These are phyloP conservation scores for Battus philenor DNA, from an alignment of 1,140 invertebrate genomes.

Conservation along the genomic window DNA sequence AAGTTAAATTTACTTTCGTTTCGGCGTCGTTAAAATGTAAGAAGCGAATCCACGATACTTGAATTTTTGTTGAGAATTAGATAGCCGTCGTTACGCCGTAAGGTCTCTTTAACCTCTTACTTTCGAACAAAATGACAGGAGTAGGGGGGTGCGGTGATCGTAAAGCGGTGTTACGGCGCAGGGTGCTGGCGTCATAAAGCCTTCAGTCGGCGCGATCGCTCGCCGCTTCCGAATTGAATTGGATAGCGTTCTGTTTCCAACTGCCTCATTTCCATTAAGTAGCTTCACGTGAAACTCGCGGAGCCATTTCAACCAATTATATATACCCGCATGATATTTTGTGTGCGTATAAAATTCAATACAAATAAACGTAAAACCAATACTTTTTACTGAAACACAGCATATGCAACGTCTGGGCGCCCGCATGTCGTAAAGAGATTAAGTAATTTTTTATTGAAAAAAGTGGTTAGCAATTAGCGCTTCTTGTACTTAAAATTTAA, in stretches of 20 bases:
- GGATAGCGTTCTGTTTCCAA: constrained; percentile 17
- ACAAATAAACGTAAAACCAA: constrained; percentile 14
- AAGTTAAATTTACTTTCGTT: constrained; percentile 13
- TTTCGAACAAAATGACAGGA: constrained; percentile 45
- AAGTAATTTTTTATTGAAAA: constrained; percentile 11
- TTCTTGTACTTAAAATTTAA: neutral
- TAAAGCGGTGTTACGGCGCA: constrained; percentile 45
- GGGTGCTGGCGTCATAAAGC: constrained; percentile 51
- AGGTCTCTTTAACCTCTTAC: constrained; percentile 33
- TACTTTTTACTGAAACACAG: too few species aligned
- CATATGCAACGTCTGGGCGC: constrained; percentile 6
- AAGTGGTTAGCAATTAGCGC: constrained; percentile 8
- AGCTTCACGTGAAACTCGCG: constrained; percentile 9
- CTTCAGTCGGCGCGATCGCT: constrained; percentile 28
- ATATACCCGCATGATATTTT: constrained; percentile 12
- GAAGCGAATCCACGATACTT: constrained; percentile 19
- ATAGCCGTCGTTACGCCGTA: constrained; percentile 24
- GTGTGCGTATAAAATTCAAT: constrained; percentile 6
- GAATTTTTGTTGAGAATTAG: constrained; percentile 25
- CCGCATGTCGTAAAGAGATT: constrained; percentile 17
- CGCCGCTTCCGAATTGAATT: constrained; percentile 37
- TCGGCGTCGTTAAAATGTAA: constrained; percentile 20
- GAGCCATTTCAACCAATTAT: constrained; percentile 14
- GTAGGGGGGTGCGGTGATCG: constrained; percentile 45
- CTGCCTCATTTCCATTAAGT: constrained; percentile 18